phyloP scores from a whole-genome alignment of 2,888 invertebrate genomes.

The Sarcophaga subvicina region DNA sequence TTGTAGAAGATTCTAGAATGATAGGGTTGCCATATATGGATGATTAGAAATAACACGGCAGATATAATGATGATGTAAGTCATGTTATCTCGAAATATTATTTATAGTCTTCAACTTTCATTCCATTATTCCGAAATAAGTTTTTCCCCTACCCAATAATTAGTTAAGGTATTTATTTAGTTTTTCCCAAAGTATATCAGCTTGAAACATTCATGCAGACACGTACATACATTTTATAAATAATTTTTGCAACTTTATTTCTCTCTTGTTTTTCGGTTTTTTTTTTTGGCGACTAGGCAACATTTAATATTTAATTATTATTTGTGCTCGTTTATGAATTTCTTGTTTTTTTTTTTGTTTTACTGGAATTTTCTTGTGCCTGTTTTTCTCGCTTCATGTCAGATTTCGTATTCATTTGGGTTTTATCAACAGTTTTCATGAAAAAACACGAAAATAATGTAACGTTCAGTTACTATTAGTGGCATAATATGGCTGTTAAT shows the following conservation, averaged over 20 bases:
- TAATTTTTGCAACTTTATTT: neutral
- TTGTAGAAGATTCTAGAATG: too few relatives aligned
- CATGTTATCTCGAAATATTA: too few relatives aligned
- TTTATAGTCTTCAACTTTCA: too few relatives aligned
- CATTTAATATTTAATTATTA: constrained; percentile 42
- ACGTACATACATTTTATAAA: neutral
- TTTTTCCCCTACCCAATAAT: neutral
- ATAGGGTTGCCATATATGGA: too few relatives aligned
- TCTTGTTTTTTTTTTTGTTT: too few relatives aligned
- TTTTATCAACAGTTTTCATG: constrained; percentile 42
- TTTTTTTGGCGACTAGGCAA: neutral
- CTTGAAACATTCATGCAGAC: neutral
- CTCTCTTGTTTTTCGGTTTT: neutral
- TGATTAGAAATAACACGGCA: too few relatives aligned
- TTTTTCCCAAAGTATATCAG: neutral
- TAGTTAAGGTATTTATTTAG: constrained; percentile 1
- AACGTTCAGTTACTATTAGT: constrained; percentile 21
- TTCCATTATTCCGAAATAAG: neutral
- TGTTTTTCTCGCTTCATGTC: constrained; percentile 20
- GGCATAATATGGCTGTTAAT: constrained; percentile 1
- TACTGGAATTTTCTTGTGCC: neutral
- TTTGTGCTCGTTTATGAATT: constrained; percentile 39
- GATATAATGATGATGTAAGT: too few relatives aligned
- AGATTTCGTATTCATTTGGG: constrained; percentile 39
- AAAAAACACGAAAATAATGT: neutral